Evolutionary conservation across 2,113 vertebrate species (phyloP).

Genomic region (Cnemophilus loriae): DNA sequence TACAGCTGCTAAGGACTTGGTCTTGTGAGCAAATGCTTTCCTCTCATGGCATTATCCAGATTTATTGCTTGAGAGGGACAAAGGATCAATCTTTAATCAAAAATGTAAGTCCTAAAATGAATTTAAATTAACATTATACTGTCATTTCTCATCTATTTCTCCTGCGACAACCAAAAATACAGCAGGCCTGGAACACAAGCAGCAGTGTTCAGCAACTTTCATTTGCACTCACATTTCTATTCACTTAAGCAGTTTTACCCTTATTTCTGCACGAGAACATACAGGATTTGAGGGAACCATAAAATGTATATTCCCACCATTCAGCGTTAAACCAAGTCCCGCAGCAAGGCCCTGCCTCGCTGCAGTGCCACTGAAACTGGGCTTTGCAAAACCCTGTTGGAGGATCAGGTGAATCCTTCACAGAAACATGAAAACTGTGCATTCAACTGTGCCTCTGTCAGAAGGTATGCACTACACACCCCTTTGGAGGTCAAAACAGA

Average conservation of each 20-base stretch:
- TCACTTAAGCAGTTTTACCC: background rate
- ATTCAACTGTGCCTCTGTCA: background rate
- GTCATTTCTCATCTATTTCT: background rate
- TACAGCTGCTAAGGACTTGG: background rate
- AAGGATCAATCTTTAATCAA: slow-evolving; percentile 25
- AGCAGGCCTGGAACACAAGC: background rate
- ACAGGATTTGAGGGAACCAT: background rate
- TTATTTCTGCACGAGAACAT: background rate
- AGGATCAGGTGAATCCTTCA: background rate
- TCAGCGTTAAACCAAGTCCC: background rate
- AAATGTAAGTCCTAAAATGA: background rate
- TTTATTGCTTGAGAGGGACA: background rate
- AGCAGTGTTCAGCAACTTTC: background rate
- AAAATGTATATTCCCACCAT: background rate
- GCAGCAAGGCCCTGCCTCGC: rapidly evolving
- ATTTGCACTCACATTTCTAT: background rate
- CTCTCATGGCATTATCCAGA: background rate
- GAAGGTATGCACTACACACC: background rate
- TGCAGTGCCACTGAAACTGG: background rate
- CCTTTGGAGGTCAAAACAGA: background rate
- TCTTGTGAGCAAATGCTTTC: background rate
- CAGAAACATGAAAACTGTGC: background rate
- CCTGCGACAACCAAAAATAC: background rate
- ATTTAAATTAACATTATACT: background rate
- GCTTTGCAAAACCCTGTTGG: background rate